Percentiles rank a stretch among this genome's conserved stretches.
Conservation (phyloP, 2,113 vertebrate genomes). For the Mola mola region DNA sequence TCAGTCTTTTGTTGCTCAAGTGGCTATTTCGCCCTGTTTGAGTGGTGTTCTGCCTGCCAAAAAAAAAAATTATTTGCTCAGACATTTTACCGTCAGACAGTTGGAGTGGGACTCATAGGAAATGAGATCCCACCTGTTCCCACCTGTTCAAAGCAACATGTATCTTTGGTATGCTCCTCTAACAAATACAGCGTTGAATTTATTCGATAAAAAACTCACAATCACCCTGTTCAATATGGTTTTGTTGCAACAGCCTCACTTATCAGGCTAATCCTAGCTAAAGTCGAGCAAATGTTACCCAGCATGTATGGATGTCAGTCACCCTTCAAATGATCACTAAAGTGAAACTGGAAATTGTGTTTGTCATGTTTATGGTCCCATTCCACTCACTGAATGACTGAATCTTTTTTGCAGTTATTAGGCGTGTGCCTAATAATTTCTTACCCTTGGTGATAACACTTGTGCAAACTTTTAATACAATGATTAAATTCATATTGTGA, state of each 20-base stretch:
- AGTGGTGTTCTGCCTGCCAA: conserved; percentile 38
- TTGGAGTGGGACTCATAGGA: conserved; percentile 19
- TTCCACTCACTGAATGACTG: no score
- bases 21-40: conserved; percentile 31
- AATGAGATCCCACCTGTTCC: no score
- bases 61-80: conserved; percentile 1
- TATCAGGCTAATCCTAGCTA: neutral
- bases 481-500: no score
- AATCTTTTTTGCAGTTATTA: no score
- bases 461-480: no score
- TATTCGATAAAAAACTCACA: neutral
- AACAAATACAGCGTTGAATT: neutral
- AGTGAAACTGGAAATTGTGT: no score
- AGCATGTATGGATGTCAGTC: no score
- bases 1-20: conserved; percentile 11
- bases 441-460: no score
- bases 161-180: neutral
- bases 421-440: no score
- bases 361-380: no score
- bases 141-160: neutral
- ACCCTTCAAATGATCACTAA: no score
- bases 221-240: neutral
- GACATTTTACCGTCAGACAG: neutral
- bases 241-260: neutral
- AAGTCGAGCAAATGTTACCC: no score